Conservation (phyloP, 2,797 vertebrate genomes). For the Coregonus suidteri region DNA sequence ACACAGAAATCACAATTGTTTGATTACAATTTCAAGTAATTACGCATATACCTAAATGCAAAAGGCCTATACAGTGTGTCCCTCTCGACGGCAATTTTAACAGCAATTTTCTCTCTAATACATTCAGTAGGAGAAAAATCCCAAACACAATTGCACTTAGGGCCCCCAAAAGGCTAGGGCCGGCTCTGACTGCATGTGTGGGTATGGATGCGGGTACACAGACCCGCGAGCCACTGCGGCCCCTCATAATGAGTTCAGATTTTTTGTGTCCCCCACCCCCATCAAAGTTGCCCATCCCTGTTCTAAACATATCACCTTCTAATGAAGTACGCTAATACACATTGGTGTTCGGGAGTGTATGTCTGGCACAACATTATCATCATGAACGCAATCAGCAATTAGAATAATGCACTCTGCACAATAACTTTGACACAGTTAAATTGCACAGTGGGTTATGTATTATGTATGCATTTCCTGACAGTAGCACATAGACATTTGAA, state of each 20-base stretch:
- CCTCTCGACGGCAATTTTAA: not conserved
- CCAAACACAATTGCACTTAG: no score
- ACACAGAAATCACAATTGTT: not conserved
- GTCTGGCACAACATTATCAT: not conserved
- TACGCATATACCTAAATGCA: not conserved
- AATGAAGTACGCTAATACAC: not conserved
- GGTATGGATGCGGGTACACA: no score
- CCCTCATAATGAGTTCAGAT: no score
- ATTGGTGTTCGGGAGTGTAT: not conserved
- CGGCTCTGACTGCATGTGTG: no score
- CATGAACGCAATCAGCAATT: constrained; percentile 30
- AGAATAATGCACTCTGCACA: constrained; percentile 54
- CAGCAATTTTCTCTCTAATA: not conserved
- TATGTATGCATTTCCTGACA: constrained; percentile 67
- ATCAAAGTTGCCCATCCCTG: no score
- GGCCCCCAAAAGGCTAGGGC: no score
- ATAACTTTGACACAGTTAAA: constrained; percentile 50
- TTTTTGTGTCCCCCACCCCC: no score
- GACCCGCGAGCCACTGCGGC: no score
- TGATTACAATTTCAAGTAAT: not conserved
- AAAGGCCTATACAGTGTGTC: not conserved
- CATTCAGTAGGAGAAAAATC: not conserved
- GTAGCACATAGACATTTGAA: constrained; percentile 66
- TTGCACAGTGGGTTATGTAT: constrained; percentile 67
- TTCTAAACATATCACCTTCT: not conserved